phyloP scores from a whole-genome alignment of 2,888 invertebrate genomes.

The Hirtodrosophila cameraria region DNA sequence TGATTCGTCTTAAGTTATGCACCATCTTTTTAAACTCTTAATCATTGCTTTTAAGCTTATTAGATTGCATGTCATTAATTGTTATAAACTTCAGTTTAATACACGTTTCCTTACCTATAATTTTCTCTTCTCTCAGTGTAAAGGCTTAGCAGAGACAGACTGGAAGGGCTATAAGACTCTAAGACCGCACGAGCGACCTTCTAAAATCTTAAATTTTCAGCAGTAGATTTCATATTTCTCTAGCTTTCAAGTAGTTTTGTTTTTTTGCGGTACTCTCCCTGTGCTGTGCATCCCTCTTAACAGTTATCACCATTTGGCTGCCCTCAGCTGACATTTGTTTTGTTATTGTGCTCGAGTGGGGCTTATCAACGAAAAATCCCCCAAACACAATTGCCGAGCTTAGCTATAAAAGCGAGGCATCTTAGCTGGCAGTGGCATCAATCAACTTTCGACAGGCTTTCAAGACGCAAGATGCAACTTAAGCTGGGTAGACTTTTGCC shows the following conservation, averaged over 20 bases:
- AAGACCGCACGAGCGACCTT: conserved; percentile 10
- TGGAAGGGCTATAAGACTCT: too few relatives aligned
- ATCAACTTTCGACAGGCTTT: conserved; percentile 43
- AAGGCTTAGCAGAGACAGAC: too few relatives aligned
- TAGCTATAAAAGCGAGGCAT: conserved; percentile 46
- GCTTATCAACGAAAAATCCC: conserved; percentile 58
- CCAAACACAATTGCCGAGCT: conserved; percentile 3
- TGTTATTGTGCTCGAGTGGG: background rate
- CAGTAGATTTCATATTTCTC: conserved; percentile 31
- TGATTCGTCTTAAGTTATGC: too few relatives aligned
- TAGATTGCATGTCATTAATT: too few relatives aligned
- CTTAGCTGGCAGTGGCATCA: conserved; percentile 40
- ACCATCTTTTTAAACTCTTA: too few relatives aligned
- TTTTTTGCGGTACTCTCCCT: conserved; percentile 1
- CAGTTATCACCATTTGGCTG: conserved; percentile 13
- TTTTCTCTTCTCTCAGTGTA: too few relatives aligned
- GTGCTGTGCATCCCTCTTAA: conserved; percentile 40
- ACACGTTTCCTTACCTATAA: too few relatives aligned
- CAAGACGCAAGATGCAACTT: conserved; percentile 57
- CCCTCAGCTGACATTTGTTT: conserved; percentile 41
- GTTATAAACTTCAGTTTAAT: too few relatives aligned
- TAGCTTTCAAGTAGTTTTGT: background rate
- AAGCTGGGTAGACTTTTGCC: conserved; percentile 48
- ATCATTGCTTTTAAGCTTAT: too few relatives aligned
- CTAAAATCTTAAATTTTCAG: conserved; percentile 39